Evolutionary conservation across 2,888 invertebrate genomes (phyloP), one percentile per base, ranked within the genome.

Genomic region (Zygothrica quintamaculata): DNA sequence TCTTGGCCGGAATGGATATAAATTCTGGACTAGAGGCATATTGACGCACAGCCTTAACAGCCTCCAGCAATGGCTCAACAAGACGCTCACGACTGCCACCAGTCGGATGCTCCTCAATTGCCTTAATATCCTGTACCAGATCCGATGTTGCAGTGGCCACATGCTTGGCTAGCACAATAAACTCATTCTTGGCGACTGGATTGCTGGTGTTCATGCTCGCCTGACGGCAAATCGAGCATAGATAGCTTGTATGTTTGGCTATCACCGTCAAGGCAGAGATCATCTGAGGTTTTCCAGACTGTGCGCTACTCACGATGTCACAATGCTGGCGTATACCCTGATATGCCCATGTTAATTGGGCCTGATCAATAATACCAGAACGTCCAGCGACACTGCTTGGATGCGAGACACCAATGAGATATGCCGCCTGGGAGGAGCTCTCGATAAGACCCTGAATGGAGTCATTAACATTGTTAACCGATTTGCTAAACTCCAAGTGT

Each of bases 141-240:
- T 95, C 94, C 0, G 98, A 97, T 0, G 99, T 99, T 12, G 97
- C 97, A 91, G 97, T 97, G 46, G 99, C 99, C 1, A 99, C 98
- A 87, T 99, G 98, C 90, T 98, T 98, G 52, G 99, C 99, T 71
- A 97, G 96, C 89, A 99, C 98, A 52, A 99, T 98, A 91, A 99
- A 99, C 91, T 98, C 98, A 26, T 98, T 92, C 92, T 99, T 99
- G 55, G 98, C 98, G 2, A 96, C 96, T 0, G 98, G 96, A 91
- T 97, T 97, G 58, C 93, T 94, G 0, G 98, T 97, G 88, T 96
- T 96, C 69, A 96, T 96, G 25, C 98, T 98, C 0, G 99, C 99
- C 50, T 95, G 93, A 25, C 99, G 94, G 89, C 99, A 99, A 33
- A 98, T 96, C 89, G 98, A 98, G 91, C 99, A 99, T 47, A 99